Conservation (phyloP, 2,113 vertebrate genomes). For the Ciconia boyciana region DNA sequence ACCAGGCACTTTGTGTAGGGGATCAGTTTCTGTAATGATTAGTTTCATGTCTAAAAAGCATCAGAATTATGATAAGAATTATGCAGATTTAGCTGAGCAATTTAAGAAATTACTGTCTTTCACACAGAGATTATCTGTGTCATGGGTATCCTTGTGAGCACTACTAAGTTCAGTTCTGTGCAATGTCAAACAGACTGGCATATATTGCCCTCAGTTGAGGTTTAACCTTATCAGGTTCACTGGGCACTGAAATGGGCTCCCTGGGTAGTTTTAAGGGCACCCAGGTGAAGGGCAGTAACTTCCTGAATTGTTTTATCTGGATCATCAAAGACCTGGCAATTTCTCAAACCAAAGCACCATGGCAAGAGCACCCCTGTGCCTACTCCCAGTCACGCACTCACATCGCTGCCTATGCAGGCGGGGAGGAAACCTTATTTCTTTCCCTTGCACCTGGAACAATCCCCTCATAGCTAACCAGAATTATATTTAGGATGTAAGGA, state of each 20-base stretch:
- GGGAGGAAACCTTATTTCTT: background rate
- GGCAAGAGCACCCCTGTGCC: background rate
- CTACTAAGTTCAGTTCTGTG: background rate
- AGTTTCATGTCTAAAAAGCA: background rate
- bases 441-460: background rate
- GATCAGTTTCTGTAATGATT: background rate
- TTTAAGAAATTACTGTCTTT: background rate
- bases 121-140: background rate
- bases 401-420: background rate
- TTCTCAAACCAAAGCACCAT: background rate
- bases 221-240: background rate
- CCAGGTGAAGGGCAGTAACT: background rate
- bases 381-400: background rate
- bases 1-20: background rate
- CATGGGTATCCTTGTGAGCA: background rate
- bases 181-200: background rate
- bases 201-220: background rate
- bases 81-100: background rate
- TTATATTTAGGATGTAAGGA: background rate
- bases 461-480: background rate
- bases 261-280: background rate
- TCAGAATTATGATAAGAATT: background rate
- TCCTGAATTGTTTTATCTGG: background rate
- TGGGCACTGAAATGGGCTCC: background rate
- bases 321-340: background rate